These are phyloP conservation scores for Lates japonicus DNA, from an alignment of 2,797 vertebrate genomes.

Conservation along the genomic window DNA sequence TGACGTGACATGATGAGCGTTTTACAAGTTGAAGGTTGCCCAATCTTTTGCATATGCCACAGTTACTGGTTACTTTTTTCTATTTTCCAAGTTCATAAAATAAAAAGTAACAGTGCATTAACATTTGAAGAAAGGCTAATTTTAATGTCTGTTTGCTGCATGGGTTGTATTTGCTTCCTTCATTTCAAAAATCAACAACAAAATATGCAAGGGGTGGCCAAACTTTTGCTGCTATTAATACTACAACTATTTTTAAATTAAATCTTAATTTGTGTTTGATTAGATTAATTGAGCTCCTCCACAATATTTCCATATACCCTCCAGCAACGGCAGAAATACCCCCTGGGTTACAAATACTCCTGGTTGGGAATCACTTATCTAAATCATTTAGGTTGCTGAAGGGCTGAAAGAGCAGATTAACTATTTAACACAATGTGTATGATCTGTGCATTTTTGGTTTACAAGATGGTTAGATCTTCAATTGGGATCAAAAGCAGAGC, in stretches of 20 bases:
- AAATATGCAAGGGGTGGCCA: neutral
- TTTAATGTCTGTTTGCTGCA: neutral
- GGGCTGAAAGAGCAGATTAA: neutral
- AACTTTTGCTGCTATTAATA: neutral
- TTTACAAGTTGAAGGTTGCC: neutral
- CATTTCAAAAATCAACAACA: neutral
- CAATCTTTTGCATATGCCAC: neutral
- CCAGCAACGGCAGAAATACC: neutral
- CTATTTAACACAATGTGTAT: neutral
- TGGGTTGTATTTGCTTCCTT: neutral
- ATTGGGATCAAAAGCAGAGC: neutral
- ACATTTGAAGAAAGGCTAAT: neutral
- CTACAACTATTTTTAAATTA: neutral
- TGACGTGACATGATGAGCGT: neutral
- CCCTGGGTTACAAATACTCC: neutral
- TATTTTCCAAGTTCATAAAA: neutral
- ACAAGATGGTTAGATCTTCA: neutral
- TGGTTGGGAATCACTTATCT: neutral
- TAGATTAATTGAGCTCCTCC: neutral
- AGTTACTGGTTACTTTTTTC: neutral
- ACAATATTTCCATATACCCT: neutral
- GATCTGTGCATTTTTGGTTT: slow-evolving; percentile 8
- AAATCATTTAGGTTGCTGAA: neutral
- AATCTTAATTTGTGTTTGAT: neutral
- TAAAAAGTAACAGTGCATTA: neutral